Base-by-base conservation (phyloP, 2,888 invertebrate genomes). In the Tetanocera ferruginea region DNA sequence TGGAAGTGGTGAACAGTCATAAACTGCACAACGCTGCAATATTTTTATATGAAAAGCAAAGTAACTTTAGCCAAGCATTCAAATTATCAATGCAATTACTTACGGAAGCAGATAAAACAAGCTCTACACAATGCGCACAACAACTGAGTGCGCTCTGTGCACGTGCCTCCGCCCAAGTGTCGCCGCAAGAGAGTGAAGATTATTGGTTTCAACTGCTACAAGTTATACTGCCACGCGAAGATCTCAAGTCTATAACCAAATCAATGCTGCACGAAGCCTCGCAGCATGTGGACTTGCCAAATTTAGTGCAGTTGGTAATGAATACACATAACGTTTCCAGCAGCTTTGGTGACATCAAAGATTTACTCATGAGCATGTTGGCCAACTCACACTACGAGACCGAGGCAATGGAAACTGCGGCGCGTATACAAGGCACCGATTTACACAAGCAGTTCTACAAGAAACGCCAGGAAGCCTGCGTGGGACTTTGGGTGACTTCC, bases 381-480 rank as follows among this genome's bases (percentile, higher is more conserved):
- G 93, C 93, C 23, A 95, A 95, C 84, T 95, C 95, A 80, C 92
- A 93, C 51, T 94, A 95, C 85, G 95, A 96, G 87, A 93, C 94
- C 85, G 92, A 94, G 67, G 91, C 95, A 83, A 91, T 95, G 82
- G 92, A 92, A 82, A 93, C 93, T 0, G 93, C 94, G 4, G 92
- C 93, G 66, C 92, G 92, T 80, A 89, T 94, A 60, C 79, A 86
- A 17, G 93, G 94, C 82, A 91, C 92, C 75, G 95, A 95, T 90
- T 91, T 95, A 72, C 95, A 94, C 85, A 90, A 90, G 74, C 83
- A 89, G 74, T 88, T 91, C 34, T 85, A 84, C 0, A 83, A 85
- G 62, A 85, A 86, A 5, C 85, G 85, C 14, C 83, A 79, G 17
- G 76, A 83, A 23, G 85, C 88, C 0, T 83, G 85, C 19, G 88